Evolutionary conservation across 2,113 vertebrate species (phyloP).

Genomic region (Burhinus oedicnemus): DNA sequence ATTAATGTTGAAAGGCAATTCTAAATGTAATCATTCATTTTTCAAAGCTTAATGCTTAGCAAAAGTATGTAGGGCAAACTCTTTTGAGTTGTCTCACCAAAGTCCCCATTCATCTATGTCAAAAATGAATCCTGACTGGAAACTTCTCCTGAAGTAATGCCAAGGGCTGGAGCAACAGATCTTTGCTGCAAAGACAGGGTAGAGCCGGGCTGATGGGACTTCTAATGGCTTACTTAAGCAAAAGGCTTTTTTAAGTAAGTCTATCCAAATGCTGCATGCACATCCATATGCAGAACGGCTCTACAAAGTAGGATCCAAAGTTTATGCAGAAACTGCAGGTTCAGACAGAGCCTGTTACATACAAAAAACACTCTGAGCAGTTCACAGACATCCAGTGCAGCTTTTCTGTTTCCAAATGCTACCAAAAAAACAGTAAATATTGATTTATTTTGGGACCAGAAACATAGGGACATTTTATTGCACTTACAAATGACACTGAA

Average conservation of each 20-base stretch:
- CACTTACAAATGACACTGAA: background rate
- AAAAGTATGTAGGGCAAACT: background rate
- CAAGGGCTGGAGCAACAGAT: background rate
- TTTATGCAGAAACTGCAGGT: background rate
- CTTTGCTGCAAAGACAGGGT: background rate
- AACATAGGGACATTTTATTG: background rate
- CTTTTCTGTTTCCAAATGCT: background rate
- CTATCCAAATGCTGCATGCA: background rate
- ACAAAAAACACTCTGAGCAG: background rate
- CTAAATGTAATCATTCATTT: background rate
- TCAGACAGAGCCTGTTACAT: background rate
- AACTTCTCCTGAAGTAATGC: background rate
- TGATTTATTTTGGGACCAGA: background rate
- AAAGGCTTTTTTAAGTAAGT: background rate
- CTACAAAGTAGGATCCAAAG: background rate
- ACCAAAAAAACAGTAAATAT: background rate
- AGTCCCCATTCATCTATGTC: constrained; percentile 9
- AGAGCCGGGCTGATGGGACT: background rate
- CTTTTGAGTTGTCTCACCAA: background rate
- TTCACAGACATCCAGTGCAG: background rate
- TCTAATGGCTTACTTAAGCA: background rate
- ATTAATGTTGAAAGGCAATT: constrained; percentile 13
- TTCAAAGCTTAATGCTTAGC: constrained; percentile 1
- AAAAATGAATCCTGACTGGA: constrained; percentile 29
- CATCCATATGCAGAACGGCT: background rate